A percentile compares a stretch with the other conserved stretches of the same genome.
phyloP scores from a whole-genome alignment of 2,113 vertebrate genomes.

The Urocynchramus pylzowi region DNA sequence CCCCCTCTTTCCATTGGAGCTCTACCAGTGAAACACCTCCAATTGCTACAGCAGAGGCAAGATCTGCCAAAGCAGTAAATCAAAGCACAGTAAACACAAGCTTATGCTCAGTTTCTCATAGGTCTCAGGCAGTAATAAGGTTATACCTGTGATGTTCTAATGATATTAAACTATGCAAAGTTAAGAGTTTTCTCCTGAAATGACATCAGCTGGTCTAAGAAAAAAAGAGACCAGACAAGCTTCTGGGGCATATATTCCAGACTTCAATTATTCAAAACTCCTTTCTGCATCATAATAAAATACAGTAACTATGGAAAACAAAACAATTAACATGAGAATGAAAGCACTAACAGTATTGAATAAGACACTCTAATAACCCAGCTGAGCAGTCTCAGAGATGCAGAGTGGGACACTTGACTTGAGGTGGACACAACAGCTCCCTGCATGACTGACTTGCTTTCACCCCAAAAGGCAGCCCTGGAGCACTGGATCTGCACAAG shows the following conservation, averaged over 20 bases:
- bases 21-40: not conserved
- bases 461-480: not conserved
- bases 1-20: not conserved
- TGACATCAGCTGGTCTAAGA: not conserved
- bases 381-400: not conserved
- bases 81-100: not conserved
- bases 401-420: not conserved
- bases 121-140: not conserved
- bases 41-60: not conserved
- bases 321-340: not conserved
- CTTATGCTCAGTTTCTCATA: not conserved
- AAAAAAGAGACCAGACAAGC: not conserved
- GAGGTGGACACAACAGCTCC: not conserved
- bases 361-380: not conserved
- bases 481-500: rapidly evolving
- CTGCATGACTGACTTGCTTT: not conserved
- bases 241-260: not conserved
- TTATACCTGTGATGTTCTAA: not conserved
- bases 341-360: not conserved
- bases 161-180: not conserved
- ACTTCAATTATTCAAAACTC: not conserved
- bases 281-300: not conserved
- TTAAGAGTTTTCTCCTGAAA: not conserved
- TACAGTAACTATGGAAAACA: not conserved
- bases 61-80: not conserved